Evolutionary conservation across 2,113 vertebrate genomes (phyloP).

Genomic region (Notothenia coriiceps): DNA sequence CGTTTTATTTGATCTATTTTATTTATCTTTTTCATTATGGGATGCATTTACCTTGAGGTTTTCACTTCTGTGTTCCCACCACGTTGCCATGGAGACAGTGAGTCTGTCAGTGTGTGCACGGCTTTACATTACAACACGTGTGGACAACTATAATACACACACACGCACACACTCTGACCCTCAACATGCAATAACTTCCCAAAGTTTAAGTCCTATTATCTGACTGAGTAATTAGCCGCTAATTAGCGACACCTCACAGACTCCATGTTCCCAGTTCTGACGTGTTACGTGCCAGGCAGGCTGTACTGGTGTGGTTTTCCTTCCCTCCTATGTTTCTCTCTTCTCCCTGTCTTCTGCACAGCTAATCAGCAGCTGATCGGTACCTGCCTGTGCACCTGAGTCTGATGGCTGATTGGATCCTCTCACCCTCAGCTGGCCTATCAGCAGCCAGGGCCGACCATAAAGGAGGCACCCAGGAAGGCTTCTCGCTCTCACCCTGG

Average conservation of each 20-base stretch:
- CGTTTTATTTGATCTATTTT: neutral
- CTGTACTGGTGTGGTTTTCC: too few relatives aligned
- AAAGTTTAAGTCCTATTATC: slow-evolving; percentile 97
- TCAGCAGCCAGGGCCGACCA: too few relatives aligned
- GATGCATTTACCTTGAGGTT: neutral
- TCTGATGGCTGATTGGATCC: too few relatives aligned
- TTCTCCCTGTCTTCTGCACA: too few relatives aligned
- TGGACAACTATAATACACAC: neutral
- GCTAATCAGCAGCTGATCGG: too few relatives aligned
- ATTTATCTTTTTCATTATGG: neutral
- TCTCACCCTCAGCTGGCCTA: too few relatives aligned
- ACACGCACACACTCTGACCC: slow-evolving; percentile 1
- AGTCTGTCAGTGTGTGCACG: neutral
- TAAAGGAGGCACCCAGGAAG: too few relatives aligned
- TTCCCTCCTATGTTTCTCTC: too few relatives aligned
- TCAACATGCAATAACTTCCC: slow-evolving; percentile 82
- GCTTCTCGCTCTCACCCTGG: too few relatives aligned
- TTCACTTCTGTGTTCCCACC: neutral
- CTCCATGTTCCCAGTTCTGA: slow-evolving; percentile 67
- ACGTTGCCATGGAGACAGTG: slow-evolving; percentile 1
- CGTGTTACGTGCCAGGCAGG: too few relatives aligned
- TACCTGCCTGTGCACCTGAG: too few relatives aligned
- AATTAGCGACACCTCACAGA: slow-evolving; percentile 95
- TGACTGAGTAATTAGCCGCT: slow-evolving; percentile 96
- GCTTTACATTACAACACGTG: neutral